Base-by-base conservation (phyloP, 2,797 vertebrate species). In the Ammospiza maritima region DNA sequence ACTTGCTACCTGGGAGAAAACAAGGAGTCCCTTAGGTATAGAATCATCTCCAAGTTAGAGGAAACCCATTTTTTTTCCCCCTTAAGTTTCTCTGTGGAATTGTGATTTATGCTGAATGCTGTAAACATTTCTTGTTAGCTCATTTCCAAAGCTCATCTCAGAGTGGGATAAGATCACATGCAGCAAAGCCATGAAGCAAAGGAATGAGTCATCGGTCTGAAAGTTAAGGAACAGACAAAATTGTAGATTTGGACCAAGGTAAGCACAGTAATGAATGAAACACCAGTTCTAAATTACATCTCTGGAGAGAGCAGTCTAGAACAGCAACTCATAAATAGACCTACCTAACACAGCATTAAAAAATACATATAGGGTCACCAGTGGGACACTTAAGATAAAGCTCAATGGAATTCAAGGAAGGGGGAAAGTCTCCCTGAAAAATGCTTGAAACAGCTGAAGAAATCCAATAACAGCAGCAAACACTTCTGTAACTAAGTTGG, bases 131-230 rank as follows among this genome's bases (percentile, higher is more conserved):
- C 80, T 93, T 85, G 56, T 81, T 96, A 96, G 85, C 77, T 94
- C 22, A 11, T 78, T 94, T 69, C 45, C 79, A 90, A 90, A 93
- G 76, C 89, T 94, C 84, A n/a, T 56, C 66, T 89, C 88, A 89
- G 57, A 74, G 73, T 38, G 57, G 86, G 67, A 14, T 16, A 57
- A 69, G 58, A 93, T 97, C 90, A 96, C n/a, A 67, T 83, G 86
- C 88, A 95, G 77, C 74, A 86, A 94, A 50, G 54, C 19, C 30
- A 72, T 51, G 76, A 93, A 96, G 95, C 73, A 74, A 82, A 94
- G 85, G 74, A 92, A 82, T 96, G 94, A 98, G 85, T 97, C 97
- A 97, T 80, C 62, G 54, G 36, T 78, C 54, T 40, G 70, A 44
- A 45, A 82, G 58, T 56, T 92, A 82, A 96, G 92, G 73, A 94